Percentiles rank a stretch among this genome's conserved stretches.
Conservation (phyloP, 2,888 invertebrate genomes). For the Hydrotaea diabolus region DNA sequence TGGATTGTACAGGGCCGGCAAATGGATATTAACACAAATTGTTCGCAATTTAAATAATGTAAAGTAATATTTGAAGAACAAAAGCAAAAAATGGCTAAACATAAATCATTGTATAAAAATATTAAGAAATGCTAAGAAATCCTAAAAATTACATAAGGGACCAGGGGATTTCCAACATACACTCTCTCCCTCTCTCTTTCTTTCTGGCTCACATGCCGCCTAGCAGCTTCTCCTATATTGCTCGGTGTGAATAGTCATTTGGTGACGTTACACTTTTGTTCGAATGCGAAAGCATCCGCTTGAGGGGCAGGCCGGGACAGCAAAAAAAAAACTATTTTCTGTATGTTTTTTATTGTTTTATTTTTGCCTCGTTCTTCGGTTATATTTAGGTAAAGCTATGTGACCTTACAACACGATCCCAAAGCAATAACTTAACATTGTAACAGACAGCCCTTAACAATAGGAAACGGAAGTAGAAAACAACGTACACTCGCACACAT, state of each 20-base stretch:
- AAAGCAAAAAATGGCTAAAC: constrained; percentile 5
- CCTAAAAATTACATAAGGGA: constrained; percentile 80
- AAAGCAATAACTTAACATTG: constrained; percentile 79
- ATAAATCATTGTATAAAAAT: constrained; percentile 63
- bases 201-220: no score
- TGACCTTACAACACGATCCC: constrained; percentile 76
- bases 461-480: constrained; percentile 66
- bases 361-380: constrained; percentile 58
- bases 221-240: background rate
- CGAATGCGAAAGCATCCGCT: constrained; percentile 35
- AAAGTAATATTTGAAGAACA: constrained; percentile 30
- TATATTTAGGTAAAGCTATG: constrained; percentile 70
- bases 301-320: constrained; percentile 7
- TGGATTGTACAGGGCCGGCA: background rate
- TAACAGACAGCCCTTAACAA: constrained; percentile 68
- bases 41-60: constrained; percentile 50
- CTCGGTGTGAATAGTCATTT: constrained; percentile 55
- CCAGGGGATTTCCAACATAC: constrained; percentile 73
- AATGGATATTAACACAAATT: constrained; percentile 43
- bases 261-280: constrained; percentile 63
- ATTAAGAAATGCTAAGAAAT: constrained; percentile 71
- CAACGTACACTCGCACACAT: constrained; percentile 65
- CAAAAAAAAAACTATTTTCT: background rate
- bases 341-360: constrained; percentile 72
- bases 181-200: constrained; percentile 68